Conservation (phyloP, 2,113 vertebrate genomes). For the Lophochroa leadbeateri region DNA sequence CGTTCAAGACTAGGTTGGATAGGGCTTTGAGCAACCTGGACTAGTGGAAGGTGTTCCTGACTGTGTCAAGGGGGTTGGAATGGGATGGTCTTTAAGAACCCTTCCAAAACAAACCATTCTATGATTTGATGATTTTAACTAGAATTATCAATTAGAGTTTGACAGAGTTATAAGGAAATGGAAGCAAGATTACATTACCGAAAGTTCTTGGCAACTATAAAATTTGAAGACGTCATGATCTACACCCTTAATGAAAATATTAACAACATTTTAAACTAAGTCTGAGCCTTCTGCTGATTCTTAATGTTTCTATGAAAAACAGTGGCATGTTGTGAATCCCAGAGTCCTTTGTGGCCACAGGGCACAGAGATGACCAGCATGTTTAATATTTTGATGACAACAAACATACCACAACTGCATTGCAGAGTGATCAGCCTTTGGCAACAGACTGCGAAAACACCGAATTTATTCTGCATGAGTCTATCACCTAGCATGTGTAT, state of each 20-base stretch:
- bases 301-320: background rate
- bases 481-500: background rate
- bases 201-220: background rate
- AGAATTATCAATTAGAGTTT: background rate
- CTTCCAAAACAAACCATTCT: background rate
- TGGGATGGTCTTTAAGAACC: background rate
- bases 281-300: conserved; percentile 8
- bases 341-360: background rate
- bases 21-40: background rate
- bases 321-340: background rate
- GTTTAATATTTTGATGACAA: conserved; percentile 25
- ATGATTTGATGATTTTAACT: background rate
- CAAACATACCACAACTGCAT: background rate
- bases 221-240: background rate
- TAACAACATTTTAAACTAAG: background rate
- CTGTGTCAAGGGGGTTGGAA: background rate
- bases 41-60: background rate
- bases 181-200: background rate
- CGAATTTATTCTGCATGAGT: background rate
- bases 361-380: background rate
- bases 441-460: background rate
- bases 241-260: background rate
- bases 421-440: background rate
- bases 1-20: background rate
- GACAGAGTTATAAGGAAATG: background rate